Evolutionary conservation across 2,113 vertebrate genomes (phyloP).

Genomic region (Cynocephalus volans): DNA sequence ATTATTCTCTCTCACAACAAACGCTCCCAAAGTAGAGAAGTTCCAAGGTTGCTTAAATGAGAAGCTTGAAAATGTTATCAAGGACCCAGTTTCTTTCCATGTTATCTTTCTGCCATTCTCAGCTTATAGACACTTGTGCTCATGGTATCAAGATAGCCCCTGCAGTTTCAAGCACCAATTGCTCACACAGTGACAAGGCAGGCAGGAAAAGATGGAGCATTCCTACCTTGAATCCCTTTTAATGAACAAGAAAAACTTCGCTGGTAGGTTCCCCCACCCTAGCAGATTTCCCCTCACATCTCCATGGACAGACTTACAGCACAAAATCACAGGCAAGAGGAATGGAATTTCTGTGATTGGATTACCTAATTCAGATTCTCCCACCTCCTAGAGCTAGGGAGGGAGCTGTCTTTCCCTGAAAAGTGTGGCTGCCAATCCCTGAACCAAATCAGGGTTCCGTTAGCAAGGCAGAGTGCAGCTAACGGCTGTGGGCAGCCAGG

Average conservation of each 20-base stretch:
- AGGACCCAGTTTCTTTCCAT: neutral
- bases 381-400: neutral
- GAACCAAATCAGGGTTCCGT: neutral
- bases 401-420: neutral
- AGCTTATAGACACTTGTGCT: neutral
- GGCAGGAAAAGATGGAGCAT: neutral
- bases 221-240: neutral
- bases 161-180: neutral
- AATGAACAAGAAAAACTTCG: neutral
- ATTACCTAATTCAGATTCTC: neutral
- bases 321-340: neutral
- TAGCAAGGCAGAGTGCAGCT: neutral
- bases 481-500: too few relatives aligned
- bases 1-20: neutral
- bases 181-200: too few relatives aligned
- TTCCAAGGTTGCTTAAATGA: neutral
- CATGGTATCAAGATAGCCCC: neutral
- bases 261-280: neutral
- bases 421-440: neutral
- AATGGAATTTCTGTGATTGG: neutral
- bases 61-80: neutral
- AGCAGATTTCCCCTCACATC: neutral
- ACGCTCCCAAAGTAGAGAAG: neutral
- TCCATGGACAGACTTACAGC: neutral
- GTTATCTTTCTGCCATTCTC: neutral